Evolutionary conservation across 2,797 vertebrate genomes (phyloP).

Genomic region (Tangara arthus): DNA sequence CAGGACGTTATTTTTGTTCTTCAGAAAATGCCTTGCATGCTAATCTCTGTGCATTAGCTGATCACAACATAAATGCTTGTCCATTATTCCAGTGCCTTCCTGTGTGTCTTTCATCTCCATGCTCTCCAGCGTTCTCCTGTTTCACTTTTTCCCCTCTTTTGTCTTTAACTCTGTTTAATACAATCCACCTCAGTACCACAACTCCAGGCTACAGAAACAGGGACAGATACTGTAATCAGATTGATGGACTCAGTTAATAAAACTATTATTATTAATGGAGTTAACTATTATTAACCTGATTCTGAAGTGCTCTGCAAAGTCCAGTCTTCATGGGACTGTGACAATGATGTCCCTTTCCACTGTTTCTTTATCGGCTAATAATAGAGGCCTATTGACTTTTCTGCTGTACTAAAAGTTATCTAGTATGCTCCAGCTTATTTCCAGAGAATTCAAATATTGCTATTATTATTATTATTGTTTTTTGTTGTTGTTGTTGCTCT

Average conservation of each 20-base stretch:
- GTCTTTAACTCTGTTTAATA: neutral
- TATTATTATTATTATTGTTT: neutral
- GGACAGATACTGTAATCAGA: neutral
- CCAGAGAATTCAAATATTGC: neutral
- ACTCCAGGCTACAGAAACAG: neutral
- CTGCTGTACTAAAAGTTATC: neutral
- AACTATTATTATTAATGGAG: neutral
- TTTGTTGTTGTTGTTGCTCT: neutral
- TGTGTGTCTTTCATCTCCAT: constrained; percentile 56
- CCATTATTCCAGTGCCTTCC: constrained; percentile 50
- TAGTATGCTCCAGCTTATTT: neutral
- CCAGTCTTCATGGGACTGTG: neutral
- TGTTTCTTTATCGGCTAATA: neutral
- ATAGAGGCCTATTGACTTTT: neutral
- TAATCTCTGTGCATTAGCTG: constrained; percentile 49
- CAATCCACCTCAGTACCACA: neutral
- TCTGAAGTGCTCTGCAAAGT: neutral
- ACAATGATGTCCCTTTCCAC: neutral
- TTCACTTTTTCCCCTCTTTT: constrained; percentile 31
- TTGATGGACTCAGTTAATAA: neutral
- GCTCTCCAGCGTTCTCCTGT: neutral
- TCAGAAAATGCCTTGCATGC: constrained; percentile 37
- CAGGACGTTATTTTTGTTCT: neutral
- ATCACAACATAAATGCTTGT: constrained; percentile 51
- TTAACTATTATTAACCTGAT: neutral